Evolutionary conservation across 2,888 invertebrate genomes (phyloP).

Genomic region (Parasteatoda lunata): DNA sequence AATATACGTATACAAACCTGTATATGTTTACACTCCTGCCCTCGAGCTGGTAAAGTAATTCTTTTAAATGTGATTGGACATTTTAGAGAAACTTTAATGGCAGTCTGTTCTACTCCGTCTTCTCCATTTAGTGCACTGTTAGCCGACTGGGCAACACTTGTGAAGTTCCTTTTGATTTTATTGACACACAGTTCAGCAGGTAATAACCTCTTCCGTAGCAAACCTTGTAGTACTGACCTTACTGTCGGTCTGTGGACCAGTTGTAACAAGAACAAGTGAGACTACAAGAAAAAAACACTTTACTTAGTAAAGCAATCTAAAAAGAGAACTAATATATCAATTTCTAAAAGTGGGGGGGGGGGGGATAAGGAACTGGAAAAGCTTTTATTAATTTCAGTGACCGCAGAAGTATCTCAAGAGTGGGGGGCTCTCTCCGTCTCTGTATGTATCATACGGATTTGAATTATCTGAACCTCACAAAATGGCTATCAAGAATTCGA

Average conservation of each 20-base stretch:
- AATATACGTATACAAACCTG: slow-evolving; percentile 77
- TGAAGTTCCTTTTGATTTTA: slow-evolving; percentile 96
- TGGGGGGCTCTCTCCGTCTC: too few relatives aligned
- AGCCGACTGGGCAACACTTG: slow-evolving; percentile 78
- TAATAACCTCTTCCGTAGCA: slow-evolving; percentile 89
- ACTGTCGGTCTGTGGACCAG: slow-evolving; percentile 97
- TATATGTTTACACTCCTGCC: slow-evolving; percentile 97
- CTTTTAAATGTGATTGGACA: slow-evolving; percentile 97
- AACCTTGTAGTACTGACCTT: slow-evolving; percentile 91
- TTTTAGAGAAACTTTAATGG: slow-evolving; percentile 84
- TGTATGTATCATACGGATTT: too few relatives aligned
- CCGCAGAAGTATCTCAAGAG: too few relatives aligned
- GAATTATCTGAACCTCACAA: too few relatives aligned
- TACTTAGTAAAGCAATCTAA: not conserved
- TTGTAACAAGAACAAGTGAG: slow-evolving; percentile 96
- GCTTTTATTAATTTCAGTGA: too few relatives aligned
- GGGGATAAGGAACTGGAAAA: too few relatives aligned
- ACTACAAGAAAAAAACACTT: slow-evolving; percentile 73
- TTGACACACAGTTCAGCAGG: slow-evolving; percentile 94
- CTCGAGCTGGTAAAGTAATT: slow-evolving; percentile 93
- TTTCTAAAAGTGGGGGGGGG: too few relatives aligned
- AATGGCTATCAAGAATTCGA: too few relatives aligned
- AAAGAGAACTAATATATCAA: not conserved
- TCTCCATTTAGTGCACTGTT: slow-evolving; percentile 68
- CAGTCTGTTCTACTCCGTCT: slow-evolving; percentile 76